These are phyloP conservation scores for Tethea ocularis DNA, from an alignment of 2,888 invertebrate species.

Conservation along the genomic window DNA sequence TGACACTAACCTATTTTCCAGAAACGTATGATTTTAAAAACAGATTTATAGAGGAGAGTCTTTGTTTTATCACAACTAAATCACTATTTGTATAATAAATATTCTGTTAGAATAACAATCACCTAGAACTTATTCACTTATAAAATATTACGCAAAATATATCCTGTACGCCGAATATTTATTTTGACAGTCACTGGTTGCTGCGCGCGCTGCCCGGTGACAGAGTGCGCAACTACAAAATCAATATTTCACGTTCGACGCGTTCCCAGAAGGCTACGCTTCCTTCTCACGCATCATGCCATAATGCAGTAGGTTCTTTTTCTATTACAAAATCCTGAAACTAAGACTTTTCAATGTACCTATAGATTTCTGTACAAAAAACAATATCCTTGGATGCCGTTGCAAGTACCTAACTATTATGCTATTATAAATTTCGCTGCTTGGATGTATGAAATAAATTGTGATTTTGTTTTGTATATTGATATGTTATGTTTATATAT, in stretches of 20 bases:
- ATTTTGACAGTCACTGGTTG: slow-evolving; percentile 55
- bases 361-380: background rate
- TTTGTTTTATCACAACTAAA: background rate
- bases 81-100: background rate
- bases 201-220: slow-evolving; percentile 62
- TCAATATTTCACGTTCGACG: slow-evolving; percentile 66
- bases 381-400: no score
- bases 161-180: slow-evolving; percentile 25
- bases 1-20: background rate
- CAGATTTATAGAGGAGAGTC: background rate
- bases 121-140: background rate
- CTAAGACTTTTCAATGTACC: background rate
- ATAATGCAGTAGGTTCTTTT: slow-evolving; percentile 26
- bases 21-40: background rate
- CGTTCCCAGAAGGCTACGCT: no score
- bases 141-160: slow-evolving; percentile 18
- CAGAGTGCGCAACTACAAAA: slow-evolving; percentile 47
- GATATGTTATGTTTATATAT: no score
- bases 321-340: slow-evolving; percentile 18
- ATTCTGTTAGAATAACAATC: background rate
- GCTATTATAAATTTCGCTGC: no score
- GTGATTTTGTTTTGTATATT: no score
- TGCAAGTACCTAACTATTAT: no score
- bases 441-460: no score
- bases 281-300: slow-evolving; percentile 4